These are phyloP conservation scores for Saccostrea cuccullata DNA, from an alignment of 1,140 invertebrate genomes.

Conservation along the genomic window DNA sequence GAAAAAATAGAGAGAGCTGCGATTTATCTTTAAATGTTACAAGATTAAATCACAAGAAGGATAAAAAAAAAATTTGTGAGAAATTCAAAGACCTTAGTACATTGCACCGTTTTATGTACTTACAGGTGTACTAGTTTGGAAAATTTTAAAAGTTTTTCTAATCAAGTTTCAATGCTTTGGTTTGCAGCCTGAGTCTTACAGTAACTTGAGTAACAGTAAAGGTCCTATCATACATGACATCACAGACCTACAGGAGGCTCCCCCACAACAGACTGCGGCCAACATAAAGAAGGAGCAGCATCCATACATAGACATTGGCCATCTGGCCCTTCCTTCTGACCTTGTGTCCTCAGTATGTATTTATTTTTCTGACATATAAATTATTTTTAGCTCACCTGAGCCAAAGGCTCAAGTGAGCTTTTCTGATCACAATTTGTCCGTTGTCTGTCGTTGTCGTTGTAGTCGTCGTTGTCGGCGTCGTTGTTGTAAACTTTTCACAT, in stretches of 20 bases:
- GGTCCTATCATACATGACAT: constrained; percentile 44
- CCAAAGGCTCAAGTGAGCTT: too few relatives aligned
- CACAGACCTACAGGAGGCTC: background rate
- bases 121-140: too few relatives aligned
- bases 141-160: background rate
- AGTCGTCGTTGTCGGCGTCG: too few relatives aligned
- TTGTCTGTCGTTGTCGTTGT: too few relatives aligned
- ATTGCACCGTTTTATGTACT: too few relatives aligned
- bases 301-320: background rate
- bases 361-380: background rate
- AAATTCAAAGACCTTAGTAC: too few relatives aligned
- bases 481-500: too few relatives aligned
- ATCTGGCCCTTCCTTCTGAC: background rate
- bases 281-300: background rate
- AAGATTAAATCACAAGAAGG: too few relatives aligned
- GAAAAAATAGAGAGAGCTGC: too few relatives aligned
- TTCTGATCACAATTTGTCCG: too few relatives aligned
- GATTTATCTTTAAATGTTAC: too few relatives aligned
- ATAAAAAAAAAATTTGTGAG: too few relatives aligned
- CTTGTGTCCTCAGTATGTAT: background rate
- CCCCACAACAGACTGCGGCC: background rate
- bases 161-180: background rate
- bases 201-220: background rate
- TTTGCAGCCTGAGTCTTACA: constrained; percentile 10
- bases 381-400: background rate